Base-by-base conservation (phyloP, 2,113 vertebrate species). In the Ammodytes dubius region DNA sequence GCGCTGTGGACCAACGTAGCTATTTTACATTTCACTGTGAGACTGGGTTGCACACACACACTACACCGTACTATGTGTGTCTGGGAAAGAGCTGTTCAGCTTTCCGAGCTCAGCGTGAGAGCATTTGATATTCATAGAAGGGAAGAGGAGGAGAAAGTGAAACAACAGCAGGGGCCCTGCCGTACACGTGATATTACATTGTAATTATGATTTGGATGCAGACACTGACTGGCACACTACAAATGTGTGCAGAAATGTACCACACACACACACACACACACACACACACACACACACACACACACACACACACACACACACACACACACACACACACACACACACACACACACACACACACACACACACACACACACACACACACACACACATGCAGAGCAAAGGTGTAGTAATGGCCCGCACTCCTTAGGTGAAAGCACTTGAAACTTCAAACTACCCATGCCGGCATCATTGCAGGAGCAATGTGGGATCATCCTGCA, bases 61-160 rank as follows among this genome's bases (percentile, higher is more conserved):
- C 27, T 27, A 54, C 15, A 56, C 47, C 42, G 39, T 53, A 27
- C 27, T 27, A 70, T 81, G 82, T 89, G 89, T 93, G 83, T 83
- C 87, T 82, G 82, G 70, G 84, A 88, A 82, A 79, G 87, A 90
- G 84, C 89, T 80, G 89, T 79, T 84, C 89, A 84, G 93, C 91
- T 93, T 94, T 94, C 87, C 71, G 86, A 79, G 87, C 93, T 73
- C 94, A 95, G 95, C 91, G 13, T 93, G 94, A 90, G 83, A 83
- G 86, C 91, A 93, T 95, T 94, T 94, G 91, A 94, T 95, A 95
- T 95, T 95, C 95, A 95, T 95, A 84, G 94, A 94, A 92, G 87
- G 80, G 86, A 90, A 92, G 91, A 90, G 80, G 82, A 90, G 83
- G 85, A 84, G 88, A 89, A 89, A 92, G 89, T 91, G 87, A 93